phyloP scores from a whole-genome alignment of 2,797 vertebrate species.

The Urophycis tenuis region DNA sequence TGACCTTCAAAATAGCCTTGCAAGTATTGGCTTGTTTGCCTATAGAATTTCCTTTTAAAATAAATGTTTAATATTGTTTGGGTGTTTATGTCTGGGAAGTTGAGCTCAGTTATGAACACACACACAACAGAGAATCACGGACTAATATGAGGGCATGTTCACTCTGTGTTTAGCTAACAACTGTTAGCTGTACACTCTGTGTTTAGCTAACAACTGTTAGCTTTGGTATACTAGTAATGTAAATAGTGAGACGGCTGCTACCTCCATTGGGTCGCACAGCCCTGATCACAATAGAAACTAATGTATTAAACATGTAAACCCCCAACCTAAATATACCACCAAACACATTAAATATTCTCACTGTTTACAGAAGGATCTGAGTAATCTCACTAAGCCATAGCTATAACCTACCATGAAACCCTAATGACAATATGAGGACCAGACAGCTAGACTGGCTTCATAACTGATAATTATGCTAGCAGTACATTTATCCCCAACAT shows the following conservation, averaged over 20 bases:
- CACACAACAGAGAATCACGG: background rate
- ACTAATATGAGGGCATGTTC: background rate
- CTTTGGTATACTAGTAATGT: background rate
- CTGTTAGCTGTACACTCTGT: background rate
- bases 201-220: background rate
- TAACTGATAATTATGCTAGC: background rate
- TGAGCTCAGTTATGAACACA: background rate
- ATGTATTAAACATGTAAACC: background rate
- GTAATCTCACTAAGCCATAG: background rate
- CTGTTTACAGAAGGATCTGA: background rate
- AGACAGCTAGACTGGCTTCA: background rate
- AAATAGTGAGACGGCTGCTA: background rate
- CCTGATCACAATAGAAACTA: background rate
- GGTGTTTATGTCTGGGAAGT: background rate
- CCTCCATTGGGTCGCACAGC: background rate
- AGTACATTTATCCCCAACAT: background rate
- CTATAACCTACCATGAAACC: background rate
- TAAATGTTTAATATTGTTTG: background rate
- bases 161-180: background rate
- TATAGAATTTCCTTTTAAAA: background rate
- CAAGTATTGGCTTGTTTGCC: background rate
- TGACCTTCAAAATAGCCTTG: background rate
- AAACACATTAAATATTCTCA: background rate
- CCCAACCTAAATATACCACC: background rate
- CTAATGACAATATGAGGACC: background rate